These are phyloP conservation scores for Stramonita haemastoma DNA, from an alignment of 2,888 invertebrate genomes.

Conservation along the genomic window DNA sequence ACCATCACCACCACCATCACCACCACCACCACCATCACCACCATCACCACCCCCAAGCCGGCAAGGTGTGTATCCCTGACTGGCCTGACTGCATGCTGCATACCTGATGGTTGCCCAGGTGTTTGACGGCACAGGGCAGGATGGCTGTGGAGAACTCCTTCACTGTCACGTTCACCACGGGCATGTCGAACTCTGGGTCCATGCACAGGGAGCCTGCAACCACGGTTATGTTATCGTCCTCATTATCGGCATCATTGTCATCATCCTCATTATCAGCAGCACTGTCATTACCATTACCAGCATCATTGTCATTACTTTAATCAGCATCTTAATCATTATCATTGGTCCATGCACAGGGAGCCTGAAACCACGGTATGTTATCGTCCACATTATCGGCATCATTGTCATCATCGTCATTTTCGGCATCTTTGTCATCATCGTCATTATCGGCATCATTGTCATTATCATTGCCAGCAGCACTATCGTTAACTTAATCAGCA, in stretches of 20 bases:
- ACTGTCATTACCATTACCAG: neutral
- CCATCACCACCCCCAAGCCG: neutral
- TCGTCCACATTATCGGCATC: neutral
- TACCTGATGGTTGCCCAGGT: conserved; percentile 66
- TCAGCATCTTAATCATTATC: neutral
- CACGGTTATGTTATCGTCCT: neutral
- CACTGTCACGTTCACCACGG: conserved; percentile 67
- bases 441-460: too few species aligned
- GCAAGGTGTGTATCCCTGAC: too few species aligned
- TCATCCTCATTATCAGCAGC: neutral
- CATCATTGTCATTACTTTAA: neutral
- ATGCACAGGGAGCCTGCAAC: conserved; percentile 43
- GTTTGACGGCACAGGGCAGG: conserved; percentile 67
- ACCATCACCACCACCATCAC: neutral
- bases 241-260: neutral
- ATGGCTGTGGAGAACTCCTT: conserved; percentile 63
- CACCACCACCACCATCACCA: neutral
- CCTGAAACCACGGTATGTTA: neutral
- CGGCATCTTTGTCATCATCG: neutral
- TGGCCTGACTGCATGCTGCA: neutral
- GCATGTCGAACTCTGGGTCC: conserved; percentile 68
- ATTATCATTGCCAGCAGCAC: too few species aligned
- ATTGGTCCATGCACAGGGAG: neutral
- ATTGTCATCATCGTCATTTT: neutral
- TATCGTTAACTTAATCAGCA: neutral